Evolutionary conservation across 1,140 invertebrate genomes (phyloP), one percentile per base, ranked within the genome.

Genomic region (Apis mellifera): DNA sequence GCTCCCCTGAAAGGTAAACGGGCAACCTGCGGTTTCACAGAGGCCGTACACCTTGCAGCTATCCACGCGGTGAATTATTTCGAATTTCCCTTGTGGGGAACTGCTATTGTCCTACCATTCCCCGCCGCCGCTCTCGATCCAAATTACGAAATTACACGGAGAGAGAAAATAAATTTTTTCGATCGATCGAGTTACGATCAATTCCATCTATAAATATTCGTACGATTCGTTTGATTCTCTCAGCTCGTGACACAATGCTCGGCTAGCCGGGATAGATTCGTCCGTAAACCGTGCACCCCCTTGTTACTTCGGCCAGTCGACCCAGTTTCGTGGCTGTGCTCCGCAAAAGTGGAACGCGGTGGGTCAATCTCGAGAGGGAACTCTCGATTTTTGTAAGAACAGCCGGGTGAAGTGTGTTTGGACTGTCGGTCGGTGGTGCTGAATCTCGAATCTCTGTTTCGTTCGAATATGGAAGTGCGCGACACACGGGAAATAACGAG

Each of bases 261-360:
- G 50, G 75, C 64, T 71, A 78, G 75, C 71, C 83, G 78, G 85
- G 66, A 90, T 92, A 90, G 90, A 72, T 88, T 89, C 85, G 89
- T 48, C 87, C 90, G 73, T 74, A 87, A 88, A 86, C 80, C 90
- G 71, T 82, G 75, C 89, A 89, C 84, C 91, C 91, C 87, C 85
- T 87, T 81, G 86, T 80, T 77, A 87, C 89, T 90, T 92, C 86
- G 89, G 86, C 86, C 84, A 86, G 86, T 72, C 89, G 91, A 92
- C 92, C 92, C 83, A 92, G 83, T 91, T 92, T 84, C 60, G 42
- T 32, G 77, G 55, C 78, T 65, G 65, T 57, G 52, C 52, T 69
- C 69, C 76, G 77, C 77, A 72, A 89, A 89, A 90, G 84, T 86
- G 66, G 80, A 86, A 79, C 86, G 65, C 77, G 82, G 59, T 82